Conservation (phyloP, 2,797 vertebrate genomes). For the Morelia viridis region DNA sequence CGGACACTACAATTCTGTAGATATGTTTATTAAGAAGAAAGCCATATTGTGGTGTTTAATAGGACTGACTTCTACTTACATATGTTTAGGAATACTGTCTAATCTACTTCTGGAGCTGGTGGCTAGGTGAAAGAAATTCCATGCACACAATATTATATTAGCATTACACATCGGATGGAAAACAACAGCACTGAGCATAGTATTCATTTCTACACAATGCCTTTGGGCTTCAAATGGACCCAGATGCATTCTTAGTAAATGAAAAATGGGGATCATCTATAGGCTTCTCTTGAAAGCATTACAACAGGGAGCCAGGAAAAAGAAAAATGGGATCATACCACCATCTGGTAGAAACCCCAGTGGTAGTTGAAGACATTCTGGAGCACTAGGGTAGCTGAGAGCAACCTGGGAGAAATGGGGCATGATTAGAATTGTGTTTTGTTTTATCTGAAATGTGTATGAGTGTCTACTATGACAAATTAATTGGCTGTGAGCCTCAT, state of each 20-base stretch:
- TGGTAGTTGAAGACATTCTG: neutral
- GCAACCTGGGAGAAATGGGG: neutral
- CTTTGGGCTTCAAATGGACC: neutral
- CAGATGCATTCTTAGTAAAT: neutral
- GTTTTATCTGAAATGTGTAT: neutral
- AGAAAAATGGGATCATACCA: neutral
- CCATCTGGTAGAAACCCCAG: neutral
- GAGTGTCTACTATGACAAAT: neutral
- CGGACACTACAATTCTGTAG: neutral
- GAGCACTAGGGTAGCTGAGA: neutral
- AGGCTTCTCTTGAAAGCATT: neutral
- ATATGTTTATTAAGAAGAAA: neutral
- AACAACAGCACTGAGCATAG: neutral
- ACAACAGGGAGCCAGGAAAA: neutral
- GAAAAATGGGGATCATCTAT: neutral
- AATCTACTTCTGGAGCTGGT: neutral
- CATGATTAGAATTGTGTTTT: neutral
- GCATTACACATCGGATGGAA: neutral
- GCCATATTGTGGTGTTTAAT: neutral
- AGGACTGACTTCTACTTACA: neutral
- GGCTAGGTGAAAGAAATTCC: slow-evolving; percentile 31
- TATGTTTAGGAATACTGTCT: neutral
- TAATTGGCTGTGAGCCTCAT: neutral
- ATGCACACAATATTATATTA: neutral
- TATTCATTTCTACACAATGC: neutral